Conservation (phyloP, 37 sponge, comb jelly and placozoan species). For the Agelas oroides region DNA sequence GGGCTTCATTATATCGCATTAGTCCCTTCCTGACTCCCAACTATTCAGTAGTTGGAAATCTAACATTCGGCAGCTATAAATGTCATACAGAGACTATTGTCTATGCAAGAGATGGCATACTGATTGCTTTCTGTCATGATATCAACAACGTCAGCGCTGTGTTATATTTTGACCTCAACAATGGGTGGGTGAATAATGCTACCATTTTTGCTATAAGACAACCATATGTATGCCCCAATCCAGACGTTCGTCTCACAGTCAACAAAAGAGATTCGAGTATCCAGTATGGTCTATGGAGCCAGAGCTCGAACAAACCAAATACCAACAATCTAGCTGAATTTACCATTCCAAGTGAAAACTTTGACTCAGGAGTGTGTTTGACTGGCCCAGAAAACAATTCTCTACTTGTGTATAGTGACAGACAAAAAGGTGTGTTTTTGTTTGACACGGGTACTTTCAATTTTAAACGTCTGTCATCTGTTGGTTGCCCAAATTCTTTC, state of each 20-base stretch:
- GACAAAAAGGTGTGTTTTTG: background rate
- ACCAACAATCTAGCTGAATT: background rate
- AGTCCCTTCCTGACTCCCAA: no score
- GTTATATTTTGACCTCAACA: background rate
- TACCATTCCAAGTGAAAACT: background rate
- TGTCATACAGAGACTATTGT: background rate
- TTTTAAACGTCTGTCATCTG: background rate
- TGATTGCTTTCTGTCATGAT: background rate
- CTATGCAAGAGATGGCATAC: background rate
- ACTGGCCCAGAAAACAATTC: background rate
- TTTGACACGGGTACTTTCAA: background rate
- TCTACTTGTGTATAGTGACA: slow-evolving; percentile 1
- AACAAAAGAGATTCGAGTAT: background rate
- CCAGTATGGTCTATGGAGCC: background rate
- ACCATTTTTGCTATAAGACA: background rate
- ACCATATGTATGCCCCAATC: slow-evolving; percentile 4
- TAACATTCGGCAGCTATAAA: no score
- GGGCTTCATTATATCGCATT: no score
- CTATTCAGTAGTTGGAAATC: background rate
- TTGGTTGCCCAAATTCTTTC: no score
- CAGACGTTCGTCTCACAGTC: background rate
- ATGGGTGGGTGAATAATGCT: background rate
- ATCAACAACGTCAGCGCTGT: no score
- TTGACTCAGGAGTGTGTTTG: background rate
- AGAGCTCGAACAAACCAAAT: no score